Evolutionary conservation across 2,888 invertebrate genomes (phyloP).

Genomic region (Matsumyia berberina): DNA sequence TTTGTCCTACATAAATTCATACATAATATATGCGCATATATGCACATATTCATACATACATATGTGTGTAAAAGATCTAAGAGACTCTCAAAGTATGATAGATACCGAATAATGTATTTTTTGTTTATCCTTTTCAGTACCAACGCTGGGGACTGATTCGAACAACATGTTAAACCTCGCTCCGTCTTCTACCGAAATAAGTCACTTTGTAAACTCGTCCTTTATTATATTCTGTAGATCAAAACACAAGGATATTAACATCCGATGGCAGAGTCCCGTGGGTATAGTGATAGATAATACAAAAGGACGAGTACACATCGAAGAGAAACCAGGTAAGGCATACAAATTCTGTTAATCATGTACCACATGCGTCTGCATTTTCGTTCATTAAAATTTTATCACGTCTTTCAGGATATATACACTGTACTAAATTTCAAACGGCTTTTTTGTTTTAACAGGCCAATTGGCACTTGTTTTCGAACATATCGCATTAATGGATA

Average conservation of each 20-base stretch:
- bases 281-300: slow-evolving; percentile 82
- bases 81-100: too few species aligned
- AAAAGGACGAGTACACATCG: slow-evolving; percentile 84
- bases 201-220: slow-evolving; percentile 84
- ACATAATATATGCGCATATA: too few species aligned
- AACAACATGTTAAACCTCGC: slow-evolving; percentile 80
- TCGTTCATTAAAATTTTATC: neutral
- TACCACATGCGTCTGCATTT: neutral
- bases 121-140: slow-evolving; percentile 28
- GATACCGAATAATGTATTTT: neutral
- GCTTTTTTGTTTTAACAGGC: slow-evolving; percentile 77
- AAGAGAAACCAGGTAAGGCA: slow-evolving; percentile 82
- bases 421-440: neutral
- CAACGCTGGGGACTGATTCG: slow-evolving; percentile 62
- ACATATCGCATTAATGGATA: slow-evolving; percentile 84
- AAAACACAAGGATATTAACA: slow-evolving; percentile 80
- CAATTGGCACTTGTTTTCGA: slow-evolving; percentile 85
- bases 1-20: too few species aligned
- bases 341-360: neutral
- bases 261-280: slow-evolving; percentile 83
- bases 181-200: slow-evolving; percentile 82
- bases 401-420: too few species aligned
- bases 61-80: too few species aligned
- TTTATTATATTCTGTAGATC: slow-evolving; percentile 84
- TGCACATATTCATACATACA: too few species aligned